Evolutionary conservation across 2,797 vertebrate species (phyloP), one percentile per base, ranked within the genome.

Genomic region (Microchirus variegatus): DNA sequence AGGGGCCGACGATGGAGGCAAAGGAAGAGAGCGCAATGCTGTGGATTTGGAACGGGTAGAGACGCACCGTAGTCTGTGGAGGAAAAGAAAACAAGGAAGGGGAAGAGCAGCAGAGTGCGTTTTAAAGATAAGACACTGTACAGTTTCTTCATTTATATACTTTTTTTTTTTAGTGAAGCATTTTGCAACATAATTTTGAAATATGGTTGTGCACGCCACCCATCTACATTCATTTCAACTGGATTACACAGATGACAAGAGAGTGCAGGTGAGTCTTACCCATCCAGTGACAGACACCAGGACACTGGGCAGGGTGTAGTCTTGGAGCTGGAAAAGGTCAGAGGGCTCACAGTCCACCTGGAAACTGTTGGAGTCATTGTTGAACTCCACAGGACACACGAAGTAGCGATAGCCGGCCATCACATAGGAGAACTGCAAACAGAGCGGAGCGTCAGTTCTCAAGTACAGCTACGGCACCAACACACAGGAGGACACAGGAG

Each of bases 31-130:
- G 95, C 0, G 97, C 96, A 0, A 99, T 95, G 90, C 97, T 99
- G 93, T 99, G 98, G 85, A 99, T 97, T 87, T 99, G 98, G 95
- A 99, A 99, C 0, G 98, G 98, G 69, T 95, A 99, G 81, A 99
- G 94, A 81, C 91, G 89, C 60, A 99, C 92, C 0, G 94, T 98
- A 80, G 92, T 94, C 98, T 99, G 90, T 68, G 53, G 73, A 68
- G 42, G 78, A 22, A 45, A 51, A 68, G 42, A 80, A 22, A 45
- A 51, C 52, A 17, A 15, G 40, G 4, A 49, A 2, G 15, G 31
- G 6, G 31, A 31, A 31, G 31, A 31, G 31, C 31, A 31, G 31
- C 31, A 31, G 22, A 22, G 22, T 22, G 22, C 5, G 1, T 31
- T 31, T 31, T 6, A 3, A 31, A 31, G 31, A 31, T 31, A 8